A percentile compares a stretch with the other conserved stretches of the same genome.
These are phyloP conservation scores for Clusia tigrina DNA, from an alignment of 2,888 invertebrate genomes.

Conservation along the genomic window DNA sequence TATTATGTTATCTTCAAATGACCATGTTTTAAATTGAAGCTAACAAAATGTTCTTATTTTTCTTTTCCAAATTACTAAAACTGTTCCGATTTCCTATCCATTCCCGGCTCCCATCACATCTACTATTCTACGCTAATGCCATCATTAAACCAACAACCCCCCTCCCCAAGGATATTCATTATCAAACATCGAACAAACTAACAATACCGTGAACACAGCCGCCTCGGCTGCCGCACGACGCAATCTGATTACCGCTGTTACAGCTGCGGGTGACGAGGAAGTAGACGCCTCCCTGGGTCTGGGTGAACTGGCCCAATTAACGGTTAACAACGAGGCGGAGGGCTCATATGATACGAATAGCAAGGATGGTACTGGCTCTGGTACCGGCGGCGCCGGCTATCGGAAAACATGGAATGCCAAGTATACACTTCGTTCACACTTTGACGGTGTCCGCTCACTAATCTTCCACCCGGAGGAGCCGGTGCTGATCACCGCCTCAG, in stretches of 20 bases:
- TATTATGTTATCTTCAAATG: too few relatives aligned
- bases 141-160: slow-evolving; percentile 13
- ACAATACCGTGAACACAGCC: slow-evolving; percentile 41
- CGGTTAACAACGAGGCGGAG: slow-evolving; percentile 97
- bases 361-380: slow-evolving; percentile 67
- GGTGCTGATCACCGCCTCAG: slow-evolving; percentile 96
- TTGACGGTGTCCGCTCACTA: slow-evolving; percentile 88
- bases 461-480: slow-evolving; percentile 96
- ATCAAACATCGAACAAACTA: slow-evolving; percentile 42
- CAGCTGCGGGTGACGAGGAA: slow-evolving; percentile 66
- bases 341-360: slow-evolving; percentile 84
- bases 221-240: slow-evolving; percentile 41
- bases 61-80: too few relatives aligned
- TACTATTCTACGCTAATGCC: too few relatives aligned
- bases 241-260: slow-evolving; percentile 45
- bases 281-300: slow-evolving; percentile 83
- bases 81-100: not conserved
- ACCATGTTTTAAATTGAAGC: not conserved
- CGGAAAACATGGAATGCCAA: slow-evolving; percentile 97
- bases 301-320: slow-evolving; percentile 95
- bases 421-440: slow-evolving; percentile 93
- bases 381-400: slow-evolving; percentile 72
- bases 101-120: not conserved
- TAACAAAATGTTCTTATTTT: not conserved
- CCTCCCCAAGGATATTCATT: slow-evolving; percentile 42